Conservation (phyloP, 37 sponge, comb jelly and placozoan genomes). For the Hexactinellida sp. region DNA sequence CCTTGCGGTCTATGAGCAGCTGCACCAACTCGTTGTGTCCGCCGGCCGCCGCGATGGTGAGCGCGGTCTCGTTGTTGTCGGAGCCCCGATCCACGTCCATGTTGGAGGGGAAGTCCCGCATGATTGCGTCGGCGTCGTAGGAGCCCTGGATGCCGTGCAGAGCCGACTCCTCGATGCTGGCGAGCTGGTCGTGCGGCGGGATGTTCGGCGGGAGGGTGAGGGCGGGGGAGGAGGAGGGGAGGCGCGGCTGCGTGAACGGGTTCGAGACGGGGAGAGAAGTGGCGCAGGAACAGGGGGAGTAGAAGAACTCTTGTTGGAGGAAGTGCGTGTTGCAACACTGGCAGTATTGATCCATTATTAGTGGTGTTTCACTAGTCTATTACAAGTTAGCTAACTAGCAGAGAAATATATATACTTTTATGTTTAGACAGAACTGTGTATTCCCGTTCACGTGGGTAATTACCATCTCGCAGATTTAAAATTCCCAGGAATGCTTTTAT, state of each 20-base stretch:
- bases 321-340: constrained; percentile 9
- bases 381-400: not conserved
- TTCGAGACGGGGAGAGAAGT: not conserved
- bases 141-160: not conserved
- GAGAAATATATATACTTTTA: not conserved
- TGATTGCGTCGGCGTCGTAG: not conserved
- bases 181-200: not conserved
- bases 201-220: constrained; percentile 9
- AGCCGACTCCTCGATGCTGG: not conserved
- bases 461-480: too few relatives aligned
- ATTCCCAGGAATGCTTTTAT: too few relatives aligned
- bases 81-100: constrained; percentile 44
- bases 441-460: too few relatives aligned
- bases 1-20: constrained; percentile 46
- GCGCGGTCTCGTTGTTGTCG: constrained; percentile 79
- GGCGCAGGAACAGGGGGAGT: constrained; percentile 8
- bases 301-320: not conserved
- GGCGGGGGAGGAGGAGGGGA: not conserved
- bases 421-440: too few relatives aligned
- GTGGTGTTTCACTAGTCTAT: not conserved
- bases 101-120: not conserved
- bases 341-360: not conserved
- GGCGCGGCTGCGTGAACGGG: not conserved
- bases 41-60: constrained; percentile 72
- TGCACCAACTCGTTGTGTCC: constrained; percentile 77